These are phyloP conservation scores for Julus scandinavius DNA, from an alignment of 2,888 invertebrate genomes.

Conservation along the genomic window DNA sequence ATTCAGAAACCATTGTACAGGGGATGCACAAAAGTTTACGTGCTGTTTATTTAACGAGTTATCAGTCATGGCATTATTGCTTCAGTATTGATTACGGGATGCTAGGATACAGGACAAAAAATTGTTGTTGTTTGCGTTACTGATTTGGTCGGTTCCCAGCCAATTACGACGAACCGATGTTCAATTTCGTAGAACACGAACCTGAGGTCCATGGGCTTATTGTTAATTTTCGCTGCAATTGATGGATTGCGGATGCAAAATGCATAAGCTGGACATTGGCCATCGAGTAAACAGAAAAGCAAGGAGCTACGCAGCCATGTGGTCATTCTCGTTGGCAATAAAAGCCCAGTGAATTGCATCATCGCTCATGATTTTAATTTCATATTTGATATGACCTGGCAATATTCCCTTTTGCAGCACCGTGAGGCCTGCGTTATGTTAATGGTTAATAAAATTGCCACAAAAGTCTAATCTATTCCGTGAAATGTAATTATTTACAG, in stretches of 20 bases:
- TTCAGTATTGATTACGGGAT: constrained; percentile 10
- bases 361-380: constrained; percentile 6
- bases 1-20: neutral
- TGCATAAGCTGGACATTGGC: neutral
- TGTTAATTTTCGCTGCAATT: neutral
- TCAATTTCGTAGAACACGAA: neutral
- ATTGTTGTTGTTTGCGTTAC: constrained; percentile 13
- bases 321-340: constrained; percentile 27
- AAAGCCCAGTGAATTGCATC: neutral
- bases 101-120: constrained; percentile 16
- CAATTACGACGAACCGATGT: neutral
- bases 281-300: constrained; percentile 11
- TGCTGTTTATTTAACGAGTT: neutral
- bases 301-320: neutral
- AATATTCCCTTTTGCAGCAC: neutral
- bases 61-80: constrained; percentile 10
- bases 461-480: neutral
- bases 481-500: constrained; percentile 9
- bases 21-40: neutral
- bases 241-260: neutral
- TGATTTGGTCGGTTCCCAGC: constrained; percentile 26
- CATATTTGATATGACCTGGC: too few species aligned
- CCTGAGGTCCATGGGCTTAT: neutral
- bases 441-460: constrained; percentile 29
- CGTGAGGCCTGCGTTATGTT: neutral